These are phyloP conservation scores for Cyprinodon brontotheroides DNA, from an alignment of 2,113 vertebrate genomes.

Conservation along the genomic window DNA sequence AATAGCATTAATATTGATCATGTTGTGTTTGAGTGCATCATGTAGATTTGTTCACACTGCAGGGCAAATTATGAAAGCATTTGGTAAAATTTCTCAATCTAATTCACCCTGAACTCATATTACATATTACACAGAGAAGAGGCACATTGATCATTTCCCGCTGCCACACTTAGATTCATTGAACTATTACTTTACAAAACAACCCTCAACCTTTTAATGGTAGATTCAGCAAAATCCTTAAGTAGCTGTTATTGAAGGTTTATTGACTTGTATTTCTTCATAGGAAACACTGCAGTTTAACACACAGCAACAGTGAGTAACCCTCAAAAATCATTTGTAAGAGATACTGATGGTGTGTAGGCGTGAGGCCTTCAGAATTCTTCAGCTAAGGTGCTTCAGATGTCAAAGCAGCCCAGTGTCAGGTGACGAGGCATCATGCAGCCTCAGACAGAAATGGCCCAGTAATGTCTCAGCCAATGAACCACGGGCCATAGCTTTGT, in stretches of 20 bases:
- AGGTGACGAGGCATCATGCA: slow-evolving; percentile 85
- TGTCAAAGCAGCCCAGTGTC: slow-evolving; percentile 86
- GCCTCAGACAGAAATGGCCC: slow-evolving; percentile 86
- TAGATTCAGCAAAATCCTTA: background rate
- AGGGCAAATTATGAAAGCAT: background rate
- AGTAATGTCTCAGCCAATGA: slow-evolving; percentile 87
- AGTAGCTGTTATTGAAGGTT: background rate
- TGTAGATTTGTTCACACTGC: background rate
- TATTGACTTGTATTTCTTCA: background rate
- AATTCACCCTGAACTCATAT: background rate
- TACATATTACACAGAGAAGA: background rate
- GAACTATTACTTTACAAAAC: background rate
- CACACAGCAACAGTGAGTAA: slow-evolving; percentile 79
- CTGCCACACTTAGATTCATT: too few relatives aligned
- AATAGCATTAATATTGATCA: background rate
- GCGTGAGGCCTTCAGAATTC: slow-evolving; percentile 75
- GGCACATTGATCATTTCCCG: background rate
- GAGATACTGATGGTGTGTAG: slow-evolving; percentile 83
- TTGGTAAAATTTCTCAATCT: background rate
- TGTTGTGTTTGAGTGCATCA: background rate
- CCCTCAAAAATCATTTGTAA: slow-evolving; percentile 74
- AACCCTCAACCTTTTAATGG: background rate
- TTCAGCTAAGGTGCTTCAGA: slow-evolving; percentile 86
- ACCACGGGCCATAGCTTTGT: slow-evolving; percentile 82
- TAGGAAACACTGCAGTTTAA: slow-evolving; percentile 36